phyloP scores from a whole-genome alignment of 1,140 invertebrate species.

The Apolygus lucorum region DNA sequence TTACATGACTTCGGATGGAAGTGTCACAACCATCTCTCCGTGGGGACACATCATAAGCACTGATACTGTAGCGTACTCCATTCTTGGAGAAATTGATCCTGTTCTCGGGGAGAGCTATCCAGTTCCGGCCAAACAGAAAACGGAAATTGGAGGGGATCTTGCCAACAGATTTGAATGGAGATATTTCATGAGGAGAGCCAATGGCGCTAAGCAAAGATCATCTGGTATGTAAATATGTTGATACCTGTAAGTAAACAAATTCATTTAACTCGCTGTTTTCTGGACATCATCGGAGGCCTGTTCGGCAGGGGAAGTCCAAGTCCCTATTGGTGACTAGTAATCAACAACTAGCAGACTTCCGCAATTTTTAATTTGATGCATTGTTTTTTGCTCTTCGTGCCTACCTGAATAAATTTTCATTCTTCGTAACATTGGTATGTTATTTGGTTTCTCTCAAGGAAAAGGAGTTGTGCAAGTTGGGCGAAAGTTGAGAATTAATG shows the following conservation, averaged over 20 bases:
- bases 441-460: constrained; percentile 31
- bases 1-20: constrained; percentile 69
- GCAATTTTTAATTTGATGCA: too few species aligned
- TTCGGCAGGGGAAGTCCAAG: too few species aligned
- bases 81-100: constrained; percentile 72
- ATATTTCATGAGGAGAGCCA: constrained; percentile 62
- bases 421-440: too few species aligned
- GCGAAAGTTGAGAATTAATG: constrained; percentile 75
- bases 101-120: constrained; percentile 80
- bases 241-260: too few species aligned
- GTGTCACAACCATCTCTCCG: constrained; percentile 64
- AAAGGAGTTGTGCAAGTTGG: constrained; percentile 72
- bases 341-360: too few species aligned
- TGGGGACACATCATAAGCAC: constrained; percentile 77
- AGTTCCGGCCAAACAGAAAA: constrained; percentile 79
- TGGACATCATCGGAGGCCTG: too few species aligned
- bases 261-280: too few species aligned
- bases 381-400: too few species aligned
- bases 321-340: too few species aligned
- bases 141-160: constrained; percentile 77
- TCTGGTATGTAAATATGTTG: constrained; percentile 26
- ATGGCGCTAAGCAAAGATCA: constrained; percentile 31
- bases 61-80: constrained; percentile 74
- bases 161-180: constrained; percentile 92
- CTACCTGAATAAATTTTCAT: too few species aligned